Base-by-base conservation (phyloP, 1,140 invertebrate genomes). In the Saccostrea echinata region DNA sequence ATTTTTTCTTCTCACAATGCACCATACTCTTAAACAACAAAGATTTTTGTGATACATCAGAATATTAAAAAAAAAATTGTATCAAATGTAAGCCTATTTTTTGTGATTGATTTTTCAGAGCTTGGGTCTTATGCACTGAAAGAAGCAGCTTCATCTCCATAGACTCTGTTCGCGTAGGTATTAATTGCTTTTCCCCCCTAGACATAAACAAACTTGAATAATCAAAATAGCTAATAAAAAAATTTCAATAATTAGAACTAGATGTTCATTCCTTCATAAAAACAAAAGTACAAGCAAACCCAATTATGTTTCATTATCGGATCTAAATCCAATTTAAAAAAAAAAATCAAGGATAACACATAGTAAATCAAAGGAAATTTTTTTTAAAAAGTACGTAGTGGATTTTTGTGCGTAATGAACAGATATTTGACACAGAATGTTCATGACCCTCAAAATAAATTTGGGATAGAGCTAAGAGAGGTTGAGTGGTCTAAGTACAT, bases 1-100 rank as follows among this genome's bases (percentile, higher is more conserved):
- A 76, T 30, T 76, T 76, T 76, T 76, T 76, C 27, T 76, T 30
- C 68, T 76, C 27, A 76, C 68, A 76, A 76, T 76, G 30, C 24
- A 76, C 13, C 16, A 30, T 30, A 12, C 16, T 76, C 24, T 76
- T 30, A 76, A 76, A 30, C 24, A 76, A 76, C 13, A 18, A 27
- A 33, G 16, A 27, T 33, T 30, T 33, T 16, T 16, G 24, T 30
- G 27, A 76, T 30, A 27, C 27, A 27, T 18, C 68, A 30, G 30
- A 30, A 18, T 76, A 76, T 76, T 27, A 33, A 43, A 43, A 43
- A 43, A 43, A 43, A 43, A 43, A 8, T 4, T 43, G 43, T 16
- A 30, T 76, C 30, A 33, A 76, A 76, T 76, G 68, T 30, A 76
- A 27, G 30, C 68, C 18, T 76, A 76, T 76, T 76, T 76, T 76